A percentile compares a stretch with the other conserved stretches of the same genome.
These are phyloP conservation scores for Polypedilum pembai DNA, from an alignment of 1,140 invertebrate species.

Conservation along the genomic window DNA sequence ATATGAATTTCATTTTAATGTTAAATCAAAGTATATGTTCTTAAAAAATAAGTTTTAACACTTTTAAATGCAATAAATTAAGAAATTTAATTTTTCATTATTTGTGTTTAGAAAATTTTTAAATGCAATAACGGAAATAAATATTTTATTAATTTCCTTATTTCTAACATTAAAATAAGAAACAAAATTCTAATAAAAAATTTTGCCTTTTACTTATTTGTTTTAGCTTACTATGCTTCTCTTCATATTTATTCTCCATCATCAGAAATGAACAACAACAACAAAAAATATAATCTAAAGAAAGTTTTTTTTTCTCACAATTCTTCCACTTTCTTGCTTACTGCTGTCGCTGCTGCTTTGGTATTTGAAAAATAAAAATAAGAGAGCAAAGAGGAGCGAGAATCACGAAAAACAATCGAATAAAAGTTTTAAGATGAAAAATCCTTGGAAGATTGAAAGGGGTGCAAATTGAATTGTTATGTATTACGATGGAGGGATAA, in stretches of 20 bases:
- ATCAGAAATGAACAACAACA: too few relatives aligned
- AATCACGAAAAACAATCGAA: constrained; percentile 13
- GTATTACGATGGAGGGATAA: neutral
- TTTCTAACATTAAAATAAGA: neutral
- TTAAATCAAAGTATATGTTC: too few relatives aligned
- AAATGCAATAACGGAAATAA: too few relatives aligned
- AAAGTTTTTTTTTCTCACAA: too few relatives aligned
- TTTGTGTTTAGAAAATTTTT: too few relatives aligned
- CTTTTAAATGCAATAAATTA: too few relatives aligned
- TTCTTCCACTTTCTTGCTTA: too few relatives aligned
- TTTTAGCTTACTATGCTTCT: neutral
- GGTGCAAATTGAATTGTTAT: constrained; percentile 18
- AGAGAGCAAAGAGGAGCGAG: neutral
- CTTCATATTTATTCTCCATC: neutral
- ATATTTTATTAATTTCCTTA: too few relatives aligned
- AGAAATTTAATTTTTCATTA: too few relatives aligned
- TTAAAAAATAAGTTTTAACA: too few relatives aligned
- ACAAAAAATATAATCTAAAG: too few relatives aligned
- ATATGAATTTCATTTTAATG: too few relatives aligned
- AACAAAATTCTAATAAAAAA: constrained; percentile 20
- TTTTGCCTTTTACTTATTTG: neutral
- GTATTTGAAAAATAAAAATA: neutral
- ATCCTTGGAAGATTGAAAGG: neutral
- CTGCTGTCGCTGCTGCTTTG: neutral
- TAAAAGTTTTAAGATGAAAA: constrained; percentile 18